A percentile compares a stretch with the other conserved stretches of the same genome.
Evolutionary conservation across 1,140 invertebrate genomes (phyloP).

Genomic region (Brachionus rotundiformis): DNA sequence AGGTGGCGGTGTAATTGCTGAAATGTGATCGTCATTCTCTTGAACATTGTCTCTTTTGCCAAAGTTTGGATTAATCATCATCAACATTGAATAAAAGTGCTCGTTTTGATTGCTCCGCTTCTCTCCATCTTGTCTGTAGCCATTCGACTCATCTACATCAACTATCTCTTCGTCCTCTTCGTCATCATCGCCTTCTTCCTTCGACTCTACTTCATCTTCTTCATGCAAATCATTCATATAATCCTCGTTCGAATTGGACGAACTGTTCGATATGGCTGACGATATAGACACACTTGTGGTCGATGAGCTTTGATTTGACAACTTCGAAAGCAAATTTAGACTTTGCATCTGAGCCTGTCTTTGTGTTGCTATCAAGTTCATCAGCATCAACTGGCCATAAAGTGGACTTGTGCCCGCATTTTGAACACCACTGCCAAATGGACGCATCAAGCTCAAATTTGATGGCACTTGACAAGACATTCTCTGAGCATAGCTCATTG

Average conservation of each 20-base stretch:
- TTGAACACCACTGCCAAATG: background rate
- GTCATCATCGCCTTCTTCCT: background rate
- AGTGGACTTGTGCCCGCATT: background rate
- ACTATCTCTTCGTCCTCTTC: background rate
- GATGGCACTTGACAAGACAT: background rate
- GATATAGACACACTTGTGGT: constrained; percentile 35
- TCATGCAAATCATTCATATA: background rate
- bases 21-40: background rate
- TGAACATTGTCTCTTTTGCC: background rate
- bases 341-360: constrained; percentile 17
- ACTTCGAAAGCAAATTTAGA: background rate
- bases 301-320: constrained; percentile 16
- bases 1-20: background rate
- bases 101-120: background rate
- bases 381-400: constrained; percentile 1
- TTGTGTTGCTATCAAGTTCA: constrained; percentile 16
- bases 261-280: constrained; percentile 22
- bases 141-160: constrained; percentile 15
- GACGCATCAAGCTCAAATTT: background rate
- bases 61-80: constrained; percentile 41
- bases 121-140: background rate
- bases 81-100: constrained; percentile 13
- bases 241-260: constrained; percentile 18
- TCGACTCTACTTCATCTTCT: background rate
- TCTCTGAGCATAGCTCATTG: background rate